Evolutionary conservation across 2,797 vertebrate species (phyloP), one percentile per base, ranked within the genome.

Genomic region (Ispidina lecontei): DNA sequence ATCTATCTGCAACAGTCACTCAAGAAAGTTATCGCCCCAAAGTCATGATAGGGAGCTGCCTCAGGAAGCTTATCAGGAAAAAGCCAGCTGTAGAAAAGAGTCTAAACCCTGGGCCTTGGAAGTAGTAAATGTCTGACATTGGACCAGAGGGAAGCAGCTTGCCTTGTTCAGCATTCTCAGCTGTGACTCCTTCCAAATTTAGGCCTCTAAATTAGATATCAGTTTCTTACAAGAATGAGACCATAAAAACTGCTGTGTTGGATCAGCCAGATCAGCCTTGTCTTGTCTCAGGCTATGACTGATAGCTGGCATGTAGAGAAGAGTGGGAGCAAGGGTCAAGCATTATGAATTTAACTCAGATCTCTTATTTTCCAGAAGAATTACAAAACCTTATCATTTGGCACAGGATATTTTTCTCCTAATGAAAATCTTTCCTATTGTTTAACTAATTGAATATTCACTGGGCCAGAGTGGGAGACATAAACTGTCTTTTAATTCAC

Each of bases 171-270:
- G 81, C 68, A 70, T 93, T 93, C 94, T 82, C 92, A 94, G 94
- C 92, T 93, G 87, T 79, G 87, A 20, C 49, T 35, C 51, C 4
- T 94, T 96, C 87, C 91, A 87, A 71, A 93, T 92, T 91, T 95
- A 94, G 69, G 20, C n/a, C n/a, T 91, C 82, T 74, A 5, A 84
- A 56, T 11, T 21, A 46, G 69, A 29, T 67, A 91, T 82, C 82
- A 25, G 12, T 93, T 94, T 86, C 70, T 74, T 75, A 59, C 0
- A 4, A 90, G 81, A 71, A 64, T 9, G 51, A 62, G 25, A 9
- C n/a, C 26, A 6, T 77, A 56, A 39, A 59, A 84, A 15, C 5
- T 10, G 21, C 56, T 10, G 0, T 18, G 3, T 31, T 33, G 60
- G 44, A 49, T 33, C 55, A 67, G 6, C 1, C 49, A 12, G 31